Conservation (phyloP, 64 coral and sea anemone species). For the Cladopsammia gracilis region DNA sequence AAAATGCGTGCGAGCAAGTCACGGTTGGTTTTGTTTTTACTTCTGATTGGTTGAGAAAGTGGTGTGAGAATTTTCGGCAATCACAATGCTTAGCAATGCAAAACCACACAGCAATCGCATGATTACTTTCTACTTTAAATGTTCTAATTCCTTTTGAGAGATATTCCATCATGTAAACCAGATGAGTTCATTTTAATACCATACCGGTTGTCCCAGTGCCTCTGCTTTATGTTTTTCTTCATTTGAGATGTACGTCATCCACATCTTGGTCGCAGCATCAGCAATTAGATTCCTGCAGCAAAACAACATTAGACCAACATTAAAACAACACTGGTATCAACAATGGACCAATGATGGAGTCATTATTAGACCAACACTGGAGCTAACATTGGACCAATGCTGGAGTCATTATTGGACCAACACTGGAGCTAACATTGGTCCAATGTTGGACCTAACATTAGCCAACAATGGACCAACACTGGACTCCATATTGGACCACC, state of each 20-base stretch:
- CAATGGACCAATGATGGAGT: neutral
- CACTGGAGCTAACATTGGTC: neutral
- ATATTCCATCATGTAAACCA: neutral
- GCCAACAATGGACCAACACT: neutral
- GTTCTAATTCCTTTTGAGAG: no score
- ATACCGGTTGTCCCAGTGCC: constrained; percentile 74
- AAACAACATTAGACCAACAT: no score
- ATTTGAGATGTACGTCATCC: constrained; percentile 77
- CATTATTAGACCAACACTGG: neutral
- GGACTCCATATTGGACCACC: neutral
- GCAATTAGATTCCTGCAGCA: constrained; percentile 80
- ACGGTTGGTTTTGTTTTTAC: no score
- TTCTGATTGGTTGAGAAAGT: no score
- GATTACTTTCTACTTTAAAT: no score
- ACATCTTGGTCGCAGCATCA: constrained; percentile 68
- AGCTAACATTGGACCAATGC: neutral
- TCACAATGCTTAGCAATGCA: no score
- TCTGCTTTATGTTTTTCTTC: constrained; percentile 88
- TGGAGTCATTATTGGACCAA: neutral
- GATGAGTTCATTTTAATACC: no score
- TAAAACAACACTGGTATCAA: no score
- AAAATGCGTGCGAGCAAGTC: no score
- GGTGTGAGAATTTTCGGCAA: no score
- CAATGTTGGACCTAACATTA: neutral
- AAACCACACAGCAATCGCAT: no score